Evolutionary conservation across 2,888 invertebrate species (phyloP).

Genomic region (Orchesella flavescens): DNA sequence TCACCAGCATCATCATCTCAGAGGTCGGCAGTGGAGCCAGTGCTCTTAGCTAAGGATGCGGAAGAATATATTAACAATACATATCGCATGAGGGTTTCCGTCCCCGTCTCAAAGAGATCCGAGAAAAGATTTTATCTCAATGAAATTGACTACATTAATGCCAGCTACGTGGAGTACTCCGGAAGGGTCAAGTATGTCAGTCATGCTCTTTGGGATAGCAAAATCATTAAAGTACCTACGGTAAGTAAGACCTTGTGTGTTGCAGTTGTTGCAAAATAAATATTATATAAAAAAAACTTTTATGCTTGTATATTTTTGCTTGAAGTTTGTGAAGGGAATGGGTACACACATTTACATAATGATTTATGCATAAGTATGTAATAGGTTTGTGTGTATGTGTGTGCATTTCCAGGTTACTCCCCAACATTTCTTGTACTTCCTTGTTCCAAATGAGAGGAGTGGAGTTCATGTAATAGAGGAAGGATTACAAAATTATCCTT

Average conservation of each 20-base stretch:
- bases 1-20: no score
- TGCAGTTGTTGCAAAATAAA: no score
- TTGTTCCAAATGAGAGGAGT: slow-evolving; percentile 69
- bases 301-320: no score
- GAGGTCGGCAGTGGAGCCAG: slow-evolving; percentile 23
- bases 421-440: slow-evolving; percentile 63
- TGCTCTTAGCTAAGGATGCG: slow-evolving; percentile 2
- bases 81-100: slow-evolving; percentile 48
- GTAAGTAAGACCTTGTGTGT: slow-evolving; percentile 20
- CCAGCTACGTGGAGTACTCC: slow-evolving; percentile 64
- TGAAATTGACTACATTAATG: slow-evolving; percentile 69
- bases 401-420: slow-evolving; percentile 30
- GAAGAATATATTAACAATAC: slow-evolving; percentile 57
- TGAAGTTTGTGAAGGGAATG: no score
- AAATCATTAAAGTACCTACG: slow-evolving; percentile 62
- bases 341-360: no score
- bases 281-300: no score
- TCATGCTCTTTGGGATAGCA: slow-evolving; percentile 64
- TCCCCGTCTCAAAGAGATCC: slow-evolving; percentile 45
- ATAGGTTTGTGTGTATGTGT: background rate
- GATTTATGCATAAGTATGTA: background rate
- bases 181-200: slow-evolving; percentile 64
- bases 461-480: slow-evolving; percentile 70
- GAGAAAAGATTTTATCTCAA: slow-evolving; percentile 66
- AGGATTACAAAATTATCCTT: slow-evolving; percentile 62